Conservation (phyloP, 2,888 invertebrate species). For the Drosophila planitibia region DNA sequence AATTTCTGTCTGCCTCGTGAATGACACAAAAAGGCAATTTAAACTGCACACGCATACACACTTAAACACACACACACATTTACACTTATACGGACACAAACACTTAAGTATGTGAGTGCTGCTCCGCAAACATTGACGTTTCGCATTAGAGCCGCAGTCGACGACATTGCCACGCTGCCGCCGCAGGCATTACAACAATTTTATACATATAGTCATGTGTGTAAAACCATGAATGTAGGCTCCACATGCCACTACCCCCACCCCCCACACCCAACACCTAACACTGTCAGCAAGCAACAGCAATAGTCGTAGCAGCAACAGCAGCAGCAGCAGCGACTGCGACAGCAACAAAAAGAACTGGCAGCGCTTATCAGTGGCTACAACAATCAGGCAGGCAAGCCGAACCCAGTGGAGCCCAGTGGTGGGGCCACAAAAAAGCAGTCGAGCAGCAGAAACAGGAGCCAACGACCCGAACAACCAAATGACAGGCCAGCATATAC, state of each 20-base stretch:
- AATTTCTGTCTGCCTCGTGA: slow-evolving; percentile 51
- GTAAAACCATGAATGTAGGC: background rate
- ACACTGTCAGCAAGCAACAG: slow-evolving; percentile 35
- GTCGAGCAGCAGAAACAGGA: slow-evolving; percentile 43
- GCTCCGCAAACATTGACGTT: slow-evolving; percentile 50
- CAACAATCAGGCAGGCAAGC: slow-evolving; percentile 60
- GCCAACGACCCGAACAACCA: slow-evolving; percentile 72
- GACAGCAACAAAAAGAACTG: slow-evolving; percentile 8
- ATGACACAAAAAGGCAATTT: slow-evolving; percentile 72
- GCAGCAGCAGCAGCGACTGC: background rate
- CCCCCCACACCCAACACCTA: background rate
- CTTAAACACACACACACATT: background rate
- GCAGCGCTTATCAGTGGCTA: slow-evolving; percentile 65
- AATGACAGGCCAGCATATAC: slow-evolving; percentile 61
- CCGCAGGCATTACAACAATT: slow-evolving; percentile 69
- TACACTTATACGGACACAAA: slow-evolving; percentile 2
- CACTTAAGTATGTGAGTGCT: slow-evolving; percentile 39
- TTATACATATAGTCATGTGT: slow-evolving; percentile 48
- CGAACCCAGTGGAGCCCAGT: slow-evolving; percentile 24
- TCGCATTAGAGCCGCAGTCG: slow-evolving; percentile 49
- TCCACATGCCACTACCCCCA: background rate
- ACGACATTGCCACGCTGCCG: slow-evolving; percentile 22
- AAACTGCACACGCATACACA: slow-evolving; percentile 30
- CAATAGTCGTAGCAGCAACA: background rate
- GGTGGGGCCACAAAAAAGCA: slow-evolving; percentile 41